Evolutionary conservation across 2,888 invertebrate genomes (phyloP).

Genomic region (Papilio elwesi): DNA sequence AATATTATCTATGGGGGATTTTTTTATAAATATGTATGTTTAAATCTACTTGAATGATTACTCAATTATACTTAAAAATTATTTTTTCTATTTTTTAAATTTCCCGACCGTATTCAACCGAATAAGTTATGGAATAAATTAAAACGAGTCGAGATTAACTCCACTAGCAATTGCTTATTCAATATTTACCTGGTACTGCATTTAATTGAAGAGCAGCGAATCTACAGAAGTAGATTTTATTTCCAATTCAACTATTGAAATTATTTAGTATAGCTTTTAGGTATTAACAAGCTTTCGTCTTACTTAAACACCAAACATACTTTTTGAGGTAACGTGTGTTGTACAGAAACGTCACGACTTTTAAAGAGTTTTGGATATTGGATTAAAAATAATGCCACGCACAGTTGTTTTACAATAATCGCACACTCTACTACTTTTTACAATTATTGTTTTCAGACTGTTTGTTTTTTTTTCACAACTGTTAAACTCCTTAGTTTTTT

Average conservation of each 20-base stretch:
- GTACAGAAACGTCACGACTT: neutral
- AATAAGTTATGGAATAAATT: conserved; percentile 32
- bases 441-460: too few relatives aligned
- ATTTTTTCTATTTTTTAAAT: neutral
- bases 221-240: conserved; percentile 17
- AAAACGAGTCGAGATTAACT: conserved; percentile 28
- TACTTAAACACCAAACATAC: neutral
- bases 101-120: conserved; percentile 34
- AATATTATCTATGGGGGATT: too few relatives aligned
- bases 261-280: neutral
- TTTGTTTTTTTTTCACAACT: too few relatives aligned
- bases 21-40: too few relatives aligned
- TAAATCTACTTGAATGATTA: too few relatives aligned
- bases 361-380: too few relatives aligned
- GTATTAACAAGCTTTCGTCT: neutral
- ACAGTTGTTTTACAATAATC: too few relatives aligned
- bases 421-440: too few relatives aligned
- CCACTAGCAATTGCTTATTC: conserved; percentile 31
- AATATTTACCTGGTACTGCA: conserved; percentile 35
- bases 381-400: too few relatives aligned
- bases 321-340: neutral
- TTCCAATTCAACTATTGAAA: conserved; percentile 21
- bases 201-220: conserved; percentile 36
- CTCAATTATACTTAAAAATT: too few relatives aligned
- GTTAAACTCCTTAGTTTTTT: too few relatives aligned